Conservation (phyloP, 2,888 invertebrate species). For the Microctonus brassicae region DNA sequence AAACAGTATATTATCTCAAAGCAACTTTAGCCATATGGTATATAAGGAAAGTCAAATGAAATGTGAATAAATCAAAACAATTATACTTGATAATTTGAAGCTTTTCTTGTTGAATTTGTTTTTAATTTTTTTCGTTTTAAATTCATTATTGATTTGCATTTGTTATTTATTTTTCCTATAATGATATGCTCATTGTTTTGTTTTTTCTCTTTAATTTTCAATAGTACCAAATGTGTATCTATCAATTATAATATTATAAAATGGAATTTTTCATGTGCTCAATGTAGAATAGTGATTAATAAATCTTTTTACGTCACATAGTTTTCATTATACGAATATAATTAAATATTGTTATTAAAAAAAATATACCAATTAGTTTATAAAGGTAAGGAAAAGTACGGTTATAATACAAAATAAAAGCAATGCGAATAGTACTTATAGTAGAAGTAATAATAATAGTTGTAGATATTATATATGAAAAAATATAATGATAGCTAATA, state of each 20-base stretch:
- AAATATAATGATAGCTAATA: neutral
- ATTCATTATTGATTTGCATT: neutral
- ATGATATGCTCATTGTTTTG: neutral
- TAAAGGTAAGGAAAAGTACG: constrained; percentile 30
- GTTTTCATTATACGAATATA: constrained; percentile 14
- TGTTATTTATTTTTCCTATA: neutral
- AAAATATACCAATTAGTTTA: constrained; percentile 14
- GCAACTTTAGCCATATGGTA: neutral
- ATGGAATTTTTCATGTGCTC: neutral
- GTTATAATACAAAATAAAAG: constrained; percentile 6
- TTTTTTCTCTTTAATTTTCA: no score
- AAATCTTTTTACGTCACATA: constrained; percentile 16
- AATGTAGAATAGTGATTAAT: neutral
- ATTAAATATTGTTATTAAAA: constrained; percentile 14
- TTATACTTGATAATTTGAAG: neutral
- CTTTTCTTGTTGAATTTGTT: no score
- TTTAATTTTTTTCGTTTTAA: neutral
- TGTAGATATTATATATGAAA: neutral
- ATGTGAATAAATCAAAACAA: neutral
- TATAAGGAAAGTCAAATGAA: neutral
- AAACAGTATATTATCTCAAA: neutral
- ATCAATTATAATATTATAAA: neutral
- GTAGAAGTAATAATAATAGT: neutral
- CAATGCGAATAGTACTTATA: neutral
- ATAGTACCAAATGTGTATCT: neutral